phyloP scores from a whole-genome alignment of 2,113 vertebrate genomes.

The Athene noctua region DNA sequence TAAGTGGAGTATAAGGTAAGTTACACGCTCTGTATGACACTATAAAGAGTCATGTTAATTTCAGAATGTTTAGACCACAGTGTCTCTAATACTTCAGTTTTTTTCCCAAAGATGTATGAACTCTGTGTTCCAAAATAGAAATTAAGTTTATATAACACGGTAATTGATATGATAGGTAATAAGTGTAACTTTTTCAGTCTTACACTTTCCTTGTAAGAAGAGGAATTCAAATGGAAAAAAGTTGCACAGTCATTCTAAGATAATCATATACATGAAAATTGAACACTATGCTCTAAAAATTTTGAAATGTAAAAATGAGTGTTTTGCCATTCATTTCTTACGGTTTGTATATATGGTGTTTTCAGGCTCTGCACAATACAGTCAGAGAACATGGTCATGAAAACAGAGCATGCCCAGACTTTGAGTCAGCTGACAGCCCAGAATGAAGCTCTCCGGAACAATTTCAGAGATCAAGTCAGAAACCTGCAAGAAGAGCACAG shows the following conservation, averaged over 20 bases:
- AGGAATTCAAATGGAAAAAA: not conserved
- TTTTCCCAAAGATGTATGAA: not conserved
- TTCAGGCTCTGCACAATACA: slow-evolving; percentile 86
- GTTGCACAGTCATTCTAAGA: not conserved
- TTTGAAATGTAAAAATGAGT: not conserved
- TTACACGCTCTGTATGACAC: not conserved
- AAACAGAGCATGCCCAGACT: slow-evolving; percentile 83
- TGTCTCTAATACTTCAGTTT: not conserved
- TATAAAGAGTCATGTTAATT: not conserved
- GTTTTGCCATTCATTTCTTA: not conserved
- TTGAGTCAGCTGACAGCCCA: slow-evolving; percentile 82
- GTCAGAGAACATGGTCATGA: slow-evolving; percentile 84
- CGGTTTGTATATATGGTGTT: accelerated
- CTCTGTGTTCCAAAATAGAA: not conserved
- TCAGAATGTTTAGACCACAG: not conserved
- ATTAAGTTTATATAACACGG: not conserved
- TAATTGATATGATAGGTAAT: not conserved
- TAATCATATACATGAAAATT: not conserved
- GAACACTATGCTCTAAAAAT: not conserved
- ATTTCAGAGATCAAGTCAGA: slow-evolving; percentile 89
- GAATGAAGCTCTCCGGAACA: slow-evolving; percentile 81
- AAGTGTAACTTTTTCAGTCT: not conserved
- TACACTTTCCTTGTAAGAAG: not conserved
- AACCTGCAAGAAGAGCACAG: slow-evolving; percentile 92
- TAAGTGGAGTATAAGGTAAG: not conserved